Evolutionary conservation across 2,888 invertebrate genomes (phyloP), one percentile per base, ranked within the genome.

Genomic region (Bugulina stolonifera): DNA sequence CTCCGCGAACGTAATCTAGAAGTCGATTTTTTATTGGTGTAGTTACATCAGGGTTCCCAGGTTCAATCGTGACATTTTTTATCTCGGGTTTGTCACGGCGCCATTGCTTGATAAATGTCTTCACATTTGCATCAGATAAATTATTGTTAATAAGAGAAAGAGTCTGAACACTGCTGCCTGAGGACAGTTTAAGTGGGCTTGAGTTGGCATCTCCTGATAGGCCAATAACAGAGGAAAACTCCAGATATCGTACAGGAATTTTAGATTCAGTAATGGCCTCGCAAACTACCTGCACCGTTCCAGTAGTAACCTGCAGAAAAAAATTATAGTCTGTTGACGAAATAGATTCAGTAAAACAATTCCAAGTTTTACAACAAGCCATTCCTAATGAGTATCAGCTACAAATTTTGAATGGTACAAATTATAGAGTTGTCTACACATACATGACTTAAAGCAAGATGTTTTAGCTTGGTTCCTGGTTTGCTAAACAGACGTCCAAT

Each of bases 81-180:
- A 64, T 14, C 3, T 10, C 32, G 10, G 64, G 64, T n/a, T n/a
- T 27, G 32, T 64, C 32, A 32, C 25, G 1, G 32, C 34, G 34
- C 64, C 64, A 64, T 14, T 64, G 32, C 32, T 64, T 64, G 10
- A 32, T 32, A 3, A 64, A 14, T 25, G 5, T n/a, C 3, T 22
- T 32, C 2, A 64, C 34, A 5, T 14, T 64, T 2, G 22, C 32
- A 32, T 64, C 32, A 29, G 64, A 14, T 14, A 64, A 18, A 3
- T 64, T 27, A 32, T 64, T 64, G 27, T 64, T 64, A 10, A 32
- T 32, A 14, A 64, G 64, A 25, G 64, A 64, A 14, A 64, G 64
- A 18, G 22, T 32, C 10, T 25, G 22, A 2, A 64, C 27, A 10
- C 3, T 14, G 32, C 22, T 14, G 22, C 32, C 64, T 10, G 64